phyloP scores from a whole-genome alignment of 2,888 invertebrate species.

The Rhagophthalmus giganteus region DNA sequence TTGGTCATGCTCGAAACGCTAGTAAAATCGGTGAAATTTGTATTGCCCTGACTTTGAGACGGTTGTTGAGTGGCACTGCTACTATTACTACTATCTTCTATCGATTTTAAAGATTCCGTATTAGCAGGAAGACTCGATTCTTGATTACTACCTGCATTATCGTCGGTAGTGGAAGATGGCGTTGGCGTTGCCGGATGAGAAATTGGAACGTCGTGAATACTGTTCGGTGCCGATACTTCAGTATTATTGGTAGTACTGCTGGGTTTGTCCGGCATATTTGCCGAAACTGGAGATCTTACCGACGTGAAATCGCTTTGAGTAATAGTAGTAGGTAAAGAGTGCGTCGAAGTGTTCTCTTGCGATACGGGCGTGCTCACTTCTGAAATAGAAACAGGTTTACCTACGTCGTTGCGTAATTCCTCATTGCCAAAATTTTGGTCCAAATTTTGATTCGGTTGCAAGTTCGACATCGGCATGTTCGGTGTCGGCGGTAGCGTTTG shows the following conservation, averaged over 20 bases:
- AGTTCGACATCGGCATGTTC: constrained; percentile 39
- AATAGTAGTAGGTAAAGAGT: constrained; percentile 37
- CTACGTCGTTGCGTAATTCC: constrained; percentile 47
- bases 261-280: constrained; percentile 53
- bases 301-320: constrained; percentile 28
- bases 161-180: constrained; percentile 55
- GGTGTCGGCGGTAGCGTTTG: constrained; percentile 46
- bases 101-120: constrained; percentile 46
- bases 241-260: constrained; percentile 53
- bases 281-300: constrained; percentile 47
- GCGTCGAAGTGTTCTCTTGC: constrained; percentile 35
- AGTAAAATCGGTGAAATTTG: constrained; percentile 53
- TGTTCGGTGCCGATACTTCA: constrained; percentile 38
- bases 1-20: constrained; percentile 54
- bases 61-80: constrained; percentile 53
- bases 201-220: constrained; percentile 44
- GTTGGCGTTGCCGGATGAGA: constrained; percentile 54
- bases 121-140: constrained; percentile 52
- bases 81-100: constrained; percentile 48
- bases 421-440: constrained; percentile 47
- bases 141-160: constrained; percentile 49
- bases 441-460: constrained; percentile 43
- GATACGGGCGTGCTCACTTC: constrained; percentile 41
- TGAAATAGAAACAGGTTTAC: constrained; percentile 40
- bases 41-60: constrained; percentile 53